phyloP scores from a whole-genome alignment of 2,113 vertebrate genomes.

The Antigone vipio region DNA sequence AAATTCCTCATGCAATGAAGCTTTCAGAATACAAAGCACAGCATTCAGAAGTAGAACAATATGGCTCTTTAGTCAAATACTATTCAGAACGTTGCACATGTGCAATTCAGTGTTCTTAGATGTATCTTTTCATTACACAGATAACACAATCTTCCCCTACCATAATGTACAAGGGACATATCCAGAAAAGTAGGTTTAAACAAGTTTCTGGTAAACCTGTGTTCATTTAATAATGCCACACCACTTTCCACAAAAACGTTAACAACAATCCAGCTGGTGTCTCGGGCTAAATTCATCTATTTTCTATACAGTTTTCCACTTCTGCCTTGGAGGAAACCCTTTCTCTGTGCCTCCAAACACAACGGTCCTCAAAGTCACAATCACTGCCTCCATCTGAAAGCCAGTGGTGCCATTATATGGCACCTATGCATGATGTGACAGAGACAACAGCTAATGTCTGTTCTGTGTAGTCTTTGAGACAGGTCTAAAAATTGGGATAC shows the following conservation, averaged over 20 bases:
- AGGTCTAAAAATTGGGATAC: neutral
- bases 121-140: neutral
- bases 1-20: neutral
- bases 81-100: neutral
- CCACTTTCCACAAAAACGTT: neutral
- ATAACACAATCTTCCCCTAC: neutral
- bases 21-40: neutral
- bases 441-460: neutral
- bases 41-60: neutral
- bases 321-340: neutral
- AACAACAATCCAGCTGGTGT: neutral
- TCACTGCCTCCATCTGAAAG: neutral
- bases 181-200: neutral
- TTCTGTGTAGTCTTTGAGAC: neutral
- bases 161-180: neutral
- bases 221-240: neutral
- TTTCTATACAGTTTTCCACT: neutral
- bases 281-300: neutral
- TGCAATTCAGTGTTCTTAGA: neutral
- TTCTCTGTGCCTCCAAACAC: neutral
- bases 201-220: neutral
- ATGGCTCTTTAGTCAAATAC: neutral
- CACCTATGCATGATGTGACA: neutral
- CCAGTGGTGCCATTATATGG: neutral
- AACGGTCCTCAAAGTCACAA: rapidly evolving